These are phyloP conservation scores for Drosophila anomalata DNA, from an alignment of 2,888 invertebrate genomes.

Conservation along the genomic window DNA sequence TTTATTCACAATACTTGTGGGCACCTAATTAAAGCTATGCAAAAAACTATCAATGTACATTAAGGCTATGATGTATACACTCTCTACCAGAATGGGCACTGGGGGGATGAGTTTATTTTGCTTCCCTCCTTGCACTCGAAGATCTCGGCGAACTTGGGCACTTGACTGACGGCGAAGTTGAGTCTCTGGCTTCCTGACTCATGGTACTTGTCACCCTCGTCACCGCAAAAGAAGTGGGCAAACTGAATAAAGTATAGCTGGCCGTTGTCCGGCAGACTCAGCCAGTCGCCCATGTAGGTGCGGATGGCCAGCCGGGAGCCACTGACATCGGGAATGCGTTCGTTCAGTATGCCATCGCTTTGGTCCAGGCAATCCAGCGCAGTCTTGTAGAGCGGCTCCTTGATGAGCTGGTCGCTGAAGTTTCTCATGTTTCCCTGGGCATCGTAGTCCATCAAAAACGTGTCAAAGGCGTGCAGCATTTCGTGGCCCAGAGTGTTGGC, in stretches of 20 bases:
- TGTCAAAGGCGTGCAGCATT: conserved; percentile 76
- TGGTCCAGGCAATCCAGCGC: conserved; percentile 62
- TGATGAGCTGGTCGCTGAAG: conserved; percentile 52
- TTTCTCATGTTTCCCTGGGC: conserved; percentile 60
- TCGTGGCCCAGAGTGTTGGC: conserved; percentile 79
- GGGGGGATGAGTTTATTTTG: conserved; percentile 67
- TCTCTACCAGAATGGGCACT: conserved; percentile 73
- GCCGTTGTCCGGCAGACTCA: conserved; percentile 54
- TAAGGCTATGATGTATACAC: conserved; percentile 5
- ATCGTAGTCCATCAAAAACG: conserved; percentile 70
- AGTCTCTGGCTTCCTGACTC: conserved; percentile 72
- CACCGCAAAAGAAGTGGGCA: conserved; percentile 79
- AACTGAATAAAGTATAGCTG: conserved; percentile 77
- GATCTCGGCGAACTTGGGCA: conserved; percentile 74
- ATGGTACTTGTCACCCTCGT: conserved; percentile 66
- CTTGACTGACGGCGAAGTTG: conserved; percentile 73
- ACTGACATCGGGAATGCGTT: conserved; percentile 77
- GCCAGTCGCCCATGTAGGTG: conserved; percentile 63
- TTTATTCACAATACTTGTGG: conserved; percentile 71
- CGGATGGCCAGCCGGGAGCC: conserved; percentile 74
- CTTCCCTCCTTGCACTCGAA: conserved; percentile 62
- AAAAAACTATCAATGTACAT: conserved; percentile 8
- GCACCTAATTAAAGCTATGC: conserved; percentile 61
- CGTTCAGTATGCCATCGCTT: conserved; percentile 54
- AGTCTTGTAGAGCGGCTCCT: conserved; percentile 50